These are phyloP conservation scores for Emydoidea blandingii DNA, from an alignment of 2,797 vertebrate genomes.

Conservation along the genomic window DNA sequence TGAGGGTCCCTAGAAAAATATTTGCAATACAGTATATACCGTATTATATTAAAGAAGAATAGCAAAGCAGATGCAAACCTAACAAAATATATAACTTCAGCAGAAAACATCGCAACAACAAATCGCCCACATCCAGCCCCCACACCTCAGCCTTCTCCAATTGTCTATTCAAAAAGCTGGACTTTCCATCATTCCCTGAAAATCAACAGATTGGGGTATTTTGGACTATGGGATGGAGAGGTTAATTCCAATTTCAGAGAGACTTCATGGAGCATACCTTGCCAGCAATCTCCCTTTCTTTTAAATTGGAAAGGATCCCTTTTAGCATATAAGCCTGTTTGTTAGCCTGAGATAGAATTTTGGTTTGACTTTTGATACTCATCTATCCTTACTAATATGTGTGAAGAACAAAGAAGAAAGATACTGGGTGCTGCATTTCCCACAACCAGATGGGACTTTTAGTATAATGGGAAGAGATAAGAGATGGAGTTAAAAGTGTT, in stretches of 20 bases:
- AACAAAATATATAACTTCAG: background rate
- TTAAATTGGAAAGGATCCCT: background rate
- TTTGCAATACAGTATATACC: background rate
- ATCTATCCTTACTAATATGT: too few relatives aligned
- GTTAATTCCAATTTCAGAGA: background rate
- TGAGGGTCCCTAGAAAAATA: background rate
- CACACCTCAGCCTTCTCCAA: background rate
- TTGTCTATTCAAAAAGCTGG: background rate
- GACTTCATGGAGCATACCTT: fast-evolving
- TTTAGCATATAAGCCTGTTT: too few relatives aligned
- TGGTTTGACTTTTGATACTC: too few relatives aligned
- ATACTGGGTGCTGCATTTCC: too few relatives aligned
- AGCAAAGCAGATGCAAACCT: background rate
- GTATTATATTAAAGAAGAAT: background rate
- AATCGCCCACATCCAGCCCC: background rate
- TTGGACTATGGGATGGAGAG: background rate
- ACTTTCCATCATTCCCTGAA: background rate
- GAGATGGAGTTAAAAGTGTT: too few relatives aligned
- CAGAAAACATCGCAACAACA: background rate
- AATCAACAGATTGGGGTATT: background rate
- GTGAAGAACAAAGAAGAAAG: too few relatives aligned
- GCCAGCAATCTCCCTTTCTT: background rate
- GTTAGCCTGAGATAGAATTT: too few relatives aligned
- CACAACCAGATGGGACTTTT: too few relatives aligned
- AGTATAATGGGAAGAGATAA: too few relatives aligned